These are phyloP conservation scores for Scolanthus callimorphus DNA, from an alignment of 92 coral and sea anemone genomes.

Conservation along the genomic window DNA sequence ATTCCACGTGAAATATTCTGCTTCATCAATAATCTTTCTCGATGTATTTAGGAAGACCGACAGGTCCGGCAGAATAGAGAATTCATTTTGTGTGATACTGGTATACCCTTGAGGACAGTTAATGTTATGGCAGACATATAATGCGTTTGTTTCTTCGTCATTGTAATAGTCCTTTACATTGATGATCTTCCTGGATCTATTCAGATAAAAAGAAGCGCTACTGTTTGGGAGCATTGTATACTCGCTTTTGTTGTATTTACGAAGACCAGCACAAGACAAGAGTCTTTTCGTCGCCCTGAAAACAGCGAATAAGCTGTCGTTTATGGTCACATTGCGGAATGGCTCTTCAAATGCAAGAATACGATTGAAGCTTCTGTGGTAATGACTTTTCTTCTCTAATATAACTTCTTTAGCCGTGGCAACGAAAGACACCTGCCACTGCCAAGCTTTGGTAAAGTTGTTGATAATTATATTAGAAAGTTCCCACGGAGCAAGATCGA, in stretches of 20 bases:
- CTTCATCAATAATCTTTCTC: constrained; percentile 2
- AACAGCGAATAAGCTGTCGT: constrained; percentile 2
- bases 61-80: constrained; percentile 15
- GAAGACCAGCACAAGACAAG: constrained; percentile 14
- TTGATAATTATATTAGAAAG: not conserved
- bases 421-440: not conserved
- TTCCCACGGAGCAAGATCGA: not conserved
- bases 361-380: not conserved
- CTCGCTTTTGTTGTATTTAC: constrained; percentile 13
- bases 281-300: constrained; percentile 23
- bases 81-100: constrained; percentile 11
- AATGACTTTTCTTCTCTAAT: not conserved
- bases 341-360: constrained; percentile 4
- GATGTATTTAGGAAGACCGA: constrained; percentile 31
- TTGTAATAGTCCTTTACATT: constrained; percentile 5
- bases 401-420: not conserved
- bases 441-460: not conserved
- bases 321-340: constrained; percentile 3
- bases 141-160: constrained; percentile 5
- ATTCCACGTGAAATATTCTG: constrained; percentile 20
- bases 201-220: constrained; percentile 21
- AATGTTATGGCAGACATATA: constrained; percentile 26
- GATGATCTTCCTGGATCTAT: constrained; percentile 12
- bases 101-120: constrained; percentile 24
- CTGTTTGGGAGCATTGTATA: constrained; percentile 12